Evolutionary conservation across 2,797 vertebrate genomes (phyloP), one percentile per base, ranked within the genome.

Genomic region (Uromys caudimaculatus): DNA sequence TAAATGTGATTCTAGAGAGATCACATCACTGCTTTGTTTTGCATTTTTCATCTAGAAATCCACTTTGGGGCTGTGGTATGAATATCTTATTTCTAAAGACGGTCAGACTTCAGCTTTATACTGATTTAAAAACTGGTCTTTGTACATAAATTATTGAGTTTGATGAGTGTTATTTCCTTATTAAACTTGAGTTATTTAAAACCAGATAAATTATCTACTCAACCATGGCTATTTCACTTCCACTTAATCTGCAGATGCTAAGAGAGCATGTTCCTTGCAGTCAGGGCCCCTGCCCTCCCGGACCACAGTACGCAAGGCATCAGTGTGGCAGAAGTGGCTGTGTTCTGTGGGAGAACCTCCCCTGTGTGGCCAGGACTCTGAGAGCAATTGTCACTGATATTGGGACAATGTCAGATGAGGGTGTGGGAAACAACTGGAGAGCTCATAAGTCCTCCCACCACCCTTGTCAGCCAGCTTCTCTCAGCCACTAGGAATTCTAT

Each of bases 1-100:
- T 95, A 90, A 89, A 85, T 73, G 44, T 79, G 75, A 76, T 95
- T 93, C 95, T 92, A 76, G 60, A 96, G 92, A 64, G 54, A 82
- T 94, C 71, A 64, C 67, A 58, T 35, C n/a, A 64, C 67, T 94
- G 88, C 81, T 44, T 41, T 32, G 7, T 44, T 94, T 94, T 93
- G n/a, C 71, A 93, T 90, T 91, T 95, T 93, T 64, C 52, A 75
- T 50, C 9, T 75, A 62, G 77, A 89, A 82, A 75, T 90, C 41
- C 50, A 78, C 67, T 2, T 91, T 78, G 16, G n/a, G 60, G 24
- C 78, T 76, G 3, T 56, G 38, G 54, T 75, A 47, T 41, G 93
- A 64, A 17, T 89, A 35, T 67, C 58, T 93, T 77, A 13, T 93
- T 95, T 93, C 73, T 96, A 60, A 90, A 86, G 93, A 86, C 81